phyloP scores from a whole-genome alignment of 2,797 vertebrate species.

The Picus viridis region DNA sequence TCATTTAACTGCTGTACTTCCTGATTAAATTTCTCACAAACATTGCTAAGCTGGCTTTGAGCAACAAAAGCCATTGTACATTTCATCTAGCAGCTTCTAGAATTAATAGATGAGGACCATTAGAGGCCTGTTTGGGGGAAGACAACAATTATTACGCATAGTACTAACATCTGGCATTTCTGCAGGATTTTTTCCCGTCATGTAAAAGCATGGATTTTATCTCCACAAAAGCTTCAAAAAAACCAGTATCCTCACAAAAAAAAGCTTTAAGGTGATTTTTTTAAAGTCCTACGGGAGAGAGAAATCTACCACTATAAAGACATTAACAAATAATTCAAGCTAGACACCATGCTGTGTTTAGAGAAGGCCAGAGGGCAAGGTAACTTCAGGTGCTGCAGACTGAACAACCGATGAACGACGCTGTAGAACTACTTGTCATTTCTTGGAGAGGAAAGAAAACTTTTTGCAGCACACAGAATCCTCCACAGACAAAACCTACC shows the following conservation, averaged over 20 bases:
- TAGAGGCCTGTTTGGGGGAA: background rate
- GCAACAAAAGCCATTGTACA: background rate
- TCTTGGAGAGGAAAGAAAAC: background rate
- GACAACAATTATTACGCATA: background rate
- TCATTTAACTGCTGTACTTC: background rate
- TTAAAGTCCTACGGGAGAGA: background rate
- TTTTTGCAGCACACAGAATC: background rate
- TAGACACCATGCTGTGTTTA: background rate
- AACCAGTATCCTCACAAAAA: background rate
- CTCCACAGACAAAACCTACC: background rate
- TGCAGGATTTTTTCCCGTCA: background rate
- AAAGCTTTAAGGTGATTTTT: background rate
- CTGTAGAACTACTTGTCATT: background rate
- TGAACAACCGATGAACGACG: background rate
- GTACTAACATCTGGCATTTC: background rate
- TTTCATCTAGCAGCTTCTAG: background rate
- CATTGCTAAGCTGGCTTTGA: background rate
- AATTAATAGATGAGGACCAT: background rate
- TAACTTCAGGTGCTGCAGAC: background rate
- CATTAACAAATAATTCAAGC: background rate
- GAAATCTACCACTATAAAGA: background rate
- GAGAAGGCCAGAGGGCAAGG: background rate
- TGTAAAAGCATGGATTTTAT: accelerated
- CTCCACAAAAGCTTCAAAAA: background rate
- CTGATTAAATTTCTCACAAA: background rate